These are phyloP conservation scores for Petrolisthes cinctipes DNA, from an alignment of 2,888 invertebrate genomes.

Conservation along the genomic window DNA sequence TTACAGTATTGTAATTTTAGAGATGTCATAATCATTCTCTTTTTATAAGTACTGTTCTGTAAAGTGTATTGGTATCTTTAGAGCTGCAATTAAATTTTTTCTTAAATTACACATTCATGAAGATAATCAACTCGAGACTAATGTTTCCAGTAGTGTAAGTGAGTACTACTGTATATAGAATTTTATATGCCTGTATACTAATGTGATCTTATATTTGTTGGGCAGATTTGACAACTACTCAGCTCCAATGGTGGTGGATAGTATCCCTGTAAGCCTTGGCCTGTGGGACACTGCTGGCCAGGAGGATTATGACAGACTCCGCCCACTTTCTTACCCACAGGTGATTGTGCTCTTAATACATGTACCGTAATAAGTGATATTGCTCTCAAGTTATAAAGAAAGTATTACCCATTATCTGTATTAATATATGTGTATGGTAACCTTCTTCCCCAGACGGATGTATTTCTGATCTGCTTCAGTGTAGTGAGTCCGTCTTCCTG, in stretches of 20 bases:
- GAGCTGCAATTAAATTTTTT: no score
- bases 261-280: conserved; percentile 94
- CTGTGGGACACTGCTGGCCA: conserved; percentile 99
- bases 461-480: conserved; percentile 99
- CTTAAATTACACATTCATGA: no score
- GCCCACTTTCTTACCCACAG: conserved; percentile 96
- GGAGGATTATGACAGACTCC: conserved; percentile 95
- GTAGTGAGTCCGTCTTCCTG: conserved; percentile 99
- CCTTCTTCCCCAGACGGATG: conserved; percentile 84
- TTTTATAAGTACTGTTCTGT: no score
- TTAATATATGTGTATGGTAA: no score
- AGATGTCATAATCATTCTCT: neutral
- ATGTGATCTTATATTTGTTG: neutral
- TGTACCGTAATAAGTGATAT: neutral
- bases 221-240: conserved; percentile 97
- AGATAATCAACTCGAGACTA: no score
- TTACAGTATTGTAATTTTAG: neutral
- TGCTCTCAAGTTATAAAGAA: no score
- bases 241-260: conserved; percentile 98
- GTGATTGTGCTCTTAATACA: conserved; percentile 67
- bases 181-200: neutral
- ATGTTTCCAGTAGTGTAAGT: no score
- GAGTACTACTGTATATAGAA: conserved; percentile 3
- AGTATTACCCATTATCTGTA: no score
- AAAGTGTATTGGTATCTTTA: no score